Evolutionary conservation across 2,888 invertebrate species (phyloP), one percentile per base, ranked within the genome.

Genomic region (Zonitis immaculata): DNA sequence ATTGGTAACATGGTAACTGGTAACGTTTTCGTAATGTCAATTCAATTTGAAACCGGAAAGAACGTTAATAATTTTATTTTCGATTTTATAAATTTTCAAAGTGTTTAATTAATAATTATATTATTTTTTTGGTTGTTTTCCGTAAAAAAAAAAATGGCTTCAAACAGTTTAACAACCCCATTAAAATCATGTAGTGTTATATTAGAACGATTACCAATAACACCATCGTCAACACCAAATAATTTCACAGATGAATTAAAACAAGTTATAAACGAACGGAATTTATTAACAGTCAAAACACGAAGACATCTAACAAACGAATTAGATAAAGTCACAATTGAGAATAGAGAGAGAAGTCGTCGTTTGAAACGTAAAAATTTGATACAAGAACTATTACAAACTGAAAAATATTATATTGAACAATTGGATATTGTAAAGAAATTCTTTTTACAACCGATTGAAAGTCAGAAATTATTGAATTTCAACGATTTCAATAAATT

Each of bases 361-460:
- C 68, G 72, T 51, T 66, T 67, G 47, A 70, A 72, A 51, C 67
- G 67, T 46, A 65, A 68, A 44, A 83, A 83, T 73, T 82, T 85
- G 0, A 77, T 87, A 18, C 76, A 82, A 66, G 89, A 89, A 75
- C 83, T 88, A 56, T 76, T 88, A 47, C 80, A 80, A 11, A 86
- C 87, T 7, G 89, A 89, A 76, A 80, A 81, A 52, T 80, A 82
- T 6, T 89, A 89, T 70, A 74, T 88, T 14, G 77, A 80, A 16
- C 87, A 88, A 62, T 71, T 89, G 32, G 84, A 87, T 68, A 75
- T 79, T 18, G 76, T 88, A 7, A 82, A 85, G 73, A 79, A 82
- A 66, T 84, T 73, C 68, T 86, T 86, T 66, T 80, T 85, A 71
- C 76, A 77, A 20, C 86, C 86, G 0, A 71, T 84, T 1, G 74